These are phyloP conservation scores for Brachionichthys hirsutus DNA, from an alignment of 2,113 vertebrate genomes.

Conservation along the genomic window DNA sequence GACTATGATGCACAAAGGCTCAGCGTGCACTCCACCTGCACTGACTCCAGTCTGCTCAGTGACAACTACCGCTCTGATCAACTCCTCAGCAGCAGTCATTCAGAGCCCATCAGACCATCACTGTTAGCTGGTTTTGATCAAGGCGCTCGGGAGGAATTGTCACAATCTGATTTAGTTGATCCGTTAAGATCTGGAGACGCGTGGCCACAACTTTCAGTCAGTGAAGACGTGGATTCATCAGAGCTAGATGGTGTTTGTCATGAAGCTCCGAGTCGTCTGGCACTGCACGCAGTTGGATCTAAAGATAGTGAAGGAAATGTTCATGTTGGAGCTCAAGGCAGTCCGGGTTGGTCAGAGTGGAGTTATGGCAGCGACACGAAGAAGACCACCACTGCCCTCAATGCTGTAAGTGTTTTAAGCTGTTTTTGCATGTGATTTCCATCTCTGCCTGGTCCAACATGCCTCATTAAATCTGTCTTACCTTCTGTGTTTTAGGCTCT, in stretches of 20 bases:
- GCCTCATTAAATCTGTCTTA: slow-evolving; percentile 21
- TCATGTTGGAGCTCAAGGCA: slow-evolving; percentile 12
- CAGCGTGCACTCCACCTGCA: slow-evolving; percentile 72
- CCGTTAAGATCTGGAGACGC: slow-evolving; percentile 28
- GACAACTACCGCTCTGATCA: slow-evolving; percentile 63
- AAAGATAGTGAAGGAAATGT: slow-evolving; percentile 22
- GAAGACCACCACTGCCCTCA: slow-evolving; percentile 84
- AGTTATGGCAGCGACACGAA: slow-evolving; percentile 73
- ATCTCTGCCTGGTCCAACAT: slow-evolving; percentile 1
- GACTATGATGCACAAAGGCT: slow-evolving; percentile 66
- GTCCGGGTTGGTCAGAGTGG: slow-evolving; percentile 40
- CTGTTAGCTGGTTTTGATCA: slow-evolving; percentile 31
- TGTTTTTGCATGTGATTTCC: not conserved
- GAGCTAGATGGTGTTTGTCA: slow-evolving; percentile 60
- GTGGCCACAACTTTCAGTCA: slow-evolving; percentile 36
- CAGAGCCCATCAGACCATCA: slow-evolving; percentile 43
- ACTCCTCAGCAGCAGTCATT: slow-evolving; percentile 64
- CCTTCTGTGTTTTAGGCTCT: slow-evolving; percentile 82
- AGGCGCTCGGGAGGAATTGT: slow-evolving; percentile 13
- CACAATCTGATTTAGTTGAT: slow-evolving; percentile 19
- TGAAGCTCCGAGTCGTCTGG: slow-evolving; percentile 27
- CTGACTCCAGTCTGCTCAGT: slow-evolving; percentile 65
- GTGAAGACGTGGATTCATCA: slow-evolving; percentile 32
- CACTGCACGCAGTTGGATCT: slow-evolving; percentile 20
- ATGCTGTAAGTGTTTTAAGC: slow-evolving; percentile 83